Conservation (phyloP, 2,888 invertebrate genomes). For the Drosophila colorata region DNA sequence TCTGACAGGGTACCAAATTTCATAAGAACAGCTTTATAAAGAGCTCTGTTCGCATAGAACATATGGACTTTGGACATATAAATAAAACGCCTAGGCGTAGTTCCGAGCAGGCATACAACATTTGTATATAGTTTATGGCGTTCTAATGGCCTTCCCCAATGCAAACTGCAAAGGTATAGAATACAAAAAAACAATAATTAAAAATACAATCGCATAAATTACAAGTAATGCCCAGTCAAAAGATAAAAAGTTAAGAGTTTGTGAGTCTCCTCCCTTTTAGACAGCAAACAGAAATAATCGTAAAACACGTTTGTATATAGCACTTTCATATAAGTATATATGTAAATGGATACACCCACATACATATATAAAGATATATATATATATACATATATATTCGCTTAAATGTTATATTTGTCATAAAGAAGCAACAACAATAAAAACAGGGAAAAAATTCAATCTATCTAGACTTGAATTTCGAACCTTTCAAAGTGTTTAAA, state of each 20-base stretch:
- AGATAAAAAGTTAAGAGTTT: conserved; percentile 12
- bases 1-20: too few relatives aligned
- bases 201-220: conserved; percentile 11
- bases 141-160: not conserved
- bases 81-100: too few relatives aligned
- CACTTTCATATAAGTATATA: conserved; percentile 7
- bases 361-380: not conserved
- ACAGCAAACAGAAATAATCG: conserved; percentile 3
- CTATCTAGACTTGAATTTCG: conserved; percentile 13
- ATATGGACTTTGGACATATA: too few relatives aligned
- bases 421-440: conserved; percentile 1
- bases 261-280: not conserved
- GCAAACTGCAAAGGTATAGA: not conserved
- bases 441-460: not conserved
- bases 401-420: conserved; percentile 6
- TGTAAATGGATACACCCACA: not conserved
- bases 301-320: conserved; percentile 9
- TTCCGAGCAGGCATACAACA: too few relatives aligned
- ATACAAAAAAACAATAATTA: not conserved
- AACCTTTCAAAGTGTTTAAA: conserved; percentile 41
- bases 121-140: not conserved
- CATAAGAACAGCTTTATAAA: too few relatives aligned
- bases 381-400: conserved; percentile 1
- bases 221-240: conserved; percentile 8
- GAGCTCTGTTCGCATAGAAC: too few relatives aligned